Percentiles rank a stretch among this genome's conserved stretches.
Conservation (phyloP, 2,888 invertebrate species). For the Plemyria rubiginata region DNA sequence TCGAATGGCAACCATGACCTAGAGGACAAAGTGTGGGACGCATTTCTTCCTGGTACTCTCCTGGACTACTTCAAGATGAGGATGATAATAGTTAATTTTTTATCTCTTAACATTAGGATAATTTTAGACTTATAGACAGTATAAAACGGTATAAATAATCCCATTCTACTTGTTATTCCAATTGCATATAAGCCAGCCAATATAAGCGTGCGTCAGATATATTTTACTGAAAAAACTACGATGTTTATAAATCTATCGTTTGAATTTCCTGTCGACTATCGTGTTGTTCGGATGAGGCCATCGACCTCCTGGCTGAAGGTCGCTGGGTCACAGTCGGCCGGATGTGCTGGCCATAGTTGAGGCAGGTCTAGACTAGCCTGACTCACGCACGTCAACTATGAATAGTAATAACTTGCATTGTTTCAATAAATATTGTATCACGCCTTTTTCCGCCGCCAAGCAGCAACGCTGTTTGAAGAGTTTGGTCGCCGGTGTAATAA, state of each 20-base stretch:
- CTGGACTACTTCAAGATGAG: too few relatives aligned
- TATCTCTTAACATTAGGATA: too few relatives aligned
- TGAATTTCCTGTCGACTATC: constrained; percentile 12
- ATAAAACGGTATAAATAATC: too few relatives aligned
- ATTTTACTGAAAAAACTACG: not conserved
- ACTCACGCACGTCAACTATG: constrained; percentile 5
- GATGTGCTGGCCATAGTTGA: constrained; percentile 30
- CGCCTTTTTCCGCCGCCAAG: too few relatives aligned
- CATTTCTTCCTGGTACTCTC: too few relatives aligned
- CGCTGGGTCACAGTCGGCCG: constrained; percentile 24
- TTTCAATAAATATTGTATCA: too few relatives aligned
- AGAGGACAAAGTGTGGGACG: too few relatives aligned
- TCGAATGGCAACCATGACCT: too few relatives aligned
- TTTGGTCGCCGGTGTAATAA: too few relatives aligned
- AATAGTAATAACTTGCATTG: constrained; percentile 1
- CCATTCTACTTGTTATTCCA: not conserved
- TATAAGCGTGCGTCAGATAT: not conserved
- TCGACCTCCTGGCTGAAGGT: constrained; percentile 16
- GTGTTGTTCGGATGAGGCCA: constrained; percentile 7
- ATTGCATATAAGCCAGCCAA: not conserved
- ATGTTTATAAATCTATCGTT: constrained; percentile 3
- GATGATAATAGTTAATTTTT: too few relatives aligned
- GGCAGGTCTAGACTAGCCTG: constrained; percentile 31
- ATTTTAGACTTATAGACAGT: too few relatives aligned
- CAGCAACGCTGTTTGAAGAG: too few relatives aligned